These are phyloP conservation scores for Pyrochroa serraticornis DNA, from an alignment of 2,888 invertebrate species.

Conservation along the genomic window DNA sequence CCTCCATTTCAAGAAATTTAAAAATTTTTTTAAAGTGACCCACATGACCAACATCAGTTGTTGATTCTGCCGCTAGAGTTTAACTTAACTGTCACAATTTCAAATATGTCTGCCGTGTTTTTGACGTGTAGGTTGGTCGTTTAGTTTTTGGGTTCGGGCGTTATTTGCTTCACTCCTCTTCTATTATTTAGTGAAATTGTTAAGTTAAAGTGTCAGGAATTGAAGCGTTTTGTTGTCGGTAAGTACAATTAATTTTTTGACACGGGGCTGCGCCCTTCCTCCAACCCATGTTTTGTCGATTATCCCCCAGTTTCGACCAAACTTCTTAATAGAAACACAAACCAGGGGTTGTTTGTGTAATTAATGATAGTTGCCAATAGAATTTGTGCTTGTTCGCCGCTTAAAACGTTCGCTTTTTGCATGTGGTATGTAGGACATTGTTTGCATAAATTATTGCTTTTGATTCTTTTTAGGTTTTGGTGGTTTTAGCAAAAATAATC, in stretches of 20 bases:
- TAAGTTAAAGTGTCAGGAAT: constrained; percentile 3
- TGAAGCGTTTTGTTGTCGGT: not conserved
- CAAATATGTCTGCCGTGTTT: constrained; percentile 50
- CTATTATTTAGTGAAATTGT: constrained; percentile 16
- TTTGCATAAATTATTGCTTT: constrained; percentile 2
- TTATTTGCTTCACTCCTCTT: constrained; percentile 48
- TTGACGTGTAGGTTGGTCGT: constrained; percentile 51
- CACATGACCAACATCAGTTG: too few species aligned
- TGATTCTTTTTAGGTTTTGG: constrained; percentile 2
- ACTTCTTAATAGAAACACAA: too few species aligned
- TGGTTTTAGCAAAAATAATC: not conserved
- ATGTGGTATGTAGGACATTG: constrained; percentile 20
- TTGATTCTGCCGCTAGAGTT: too few species aligned
- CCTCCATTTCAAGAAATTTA: too few species aligned
- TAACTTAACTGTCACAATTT: constrained; percentile 33
- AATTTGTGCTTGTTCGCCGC: not conserved
- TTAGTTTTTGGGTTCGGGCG: constrained; percentile 43
- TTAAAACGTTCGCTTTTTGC: constrained; percentile 7
- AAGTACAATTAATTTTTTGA: too few species aligned
- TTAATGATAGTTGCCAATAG: too few species aligned
- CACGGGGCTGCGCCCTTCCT: too few species aligned
- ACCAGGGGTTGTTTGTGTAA: too few species aligned
- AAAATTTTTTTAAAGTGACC: too few species aligned
- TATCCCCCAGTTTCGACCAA: too few species aligned
- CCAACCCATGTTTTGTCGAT: too few species aligned